phyloP scores from a whole-genome alignment of 2,797 vertebrate genomes.

The Clarias platycephalus region DNA sequence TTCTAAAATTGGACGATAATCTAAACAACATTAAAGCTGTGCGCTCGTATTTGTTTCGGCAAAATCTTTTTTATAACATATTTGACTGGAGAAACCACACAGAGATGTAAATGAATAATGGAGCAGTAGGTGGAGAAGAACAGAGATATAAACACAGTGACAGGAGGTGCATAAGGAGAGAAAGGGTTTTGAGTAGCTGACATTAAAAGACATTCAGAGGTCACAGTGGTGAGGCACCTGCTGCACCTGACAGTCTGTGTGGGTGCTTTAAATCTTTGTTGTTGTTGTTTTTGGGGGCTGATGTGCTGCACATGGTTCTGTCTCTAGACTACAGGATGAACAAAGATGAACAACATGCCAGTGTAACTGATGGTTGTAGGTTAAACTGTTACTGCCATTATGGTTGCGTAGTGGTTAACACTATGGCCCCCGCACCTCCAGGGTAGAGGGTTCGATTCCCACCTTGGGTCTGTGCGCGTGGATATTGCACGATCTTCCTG shows the following conservation, averaged over 20 bases:
- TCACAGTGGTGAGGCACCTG: conserved; percentile 14
- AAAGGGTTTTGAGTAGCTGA: conserved; percentile 29
- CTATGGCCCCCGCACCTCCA: no score
- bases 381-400: background rate
- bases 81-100: background rate
- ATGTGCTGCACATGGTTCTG: conserved; percentile 16
- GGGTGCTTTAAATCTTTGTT: conserved; percentile 41
- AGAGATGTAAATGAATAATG: background rate
- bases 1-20: background rate
- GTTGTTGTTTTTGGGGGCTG: conserved; percentile 32
- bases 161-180: background rate
- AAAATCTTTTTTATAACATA: background rate
- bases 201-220: conserved; percentile 43
- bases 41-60: background rate
- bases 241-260: conserved; percentile 22
- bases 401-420: background rate
- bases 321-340: conserved; percentile 40
- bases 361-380: conserved; percentile 12
- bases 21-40: background rate
- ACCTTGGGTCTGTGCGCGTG: no score
- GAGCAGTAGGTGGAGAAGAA: conserved; percentile 13
- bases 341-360: background rate
- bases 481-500: no score
- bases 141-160: background rate
- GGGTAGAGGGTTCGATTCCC: no score